Conservation (phyloP, 2,797 vertebrate genomes). For the Dendrocincla tyrannina region DNA sequence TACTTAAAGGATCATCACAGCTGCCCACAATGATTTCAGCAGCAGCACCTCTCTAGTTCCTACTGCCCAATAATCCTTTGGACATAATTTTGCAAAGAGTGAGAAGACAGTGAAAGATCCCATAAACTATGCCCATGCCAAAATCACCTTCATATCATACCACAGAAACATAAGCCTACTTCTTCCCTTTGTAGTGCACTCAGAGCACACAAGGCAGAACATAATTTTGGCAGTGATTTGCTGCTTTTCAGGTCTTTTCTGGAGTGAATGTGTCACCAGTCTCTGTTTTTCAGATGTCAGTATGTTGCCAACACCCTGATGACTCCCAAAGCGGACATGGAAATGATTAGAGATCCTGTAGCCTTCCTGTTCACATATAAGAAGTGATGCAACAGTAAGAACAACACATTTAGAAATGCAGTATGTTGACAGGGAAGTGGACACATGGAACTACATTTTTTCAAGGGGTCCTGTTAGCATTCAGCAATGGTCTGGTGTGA, state of each 20-base stretch:
- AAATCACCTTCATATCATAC: neutral
- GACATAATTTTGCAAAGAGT: neutral
- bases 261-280: neutral
- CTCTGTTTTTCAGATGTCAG: neutral
- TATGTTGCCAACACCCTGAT: rapidly evolving
- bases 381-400: neutral
- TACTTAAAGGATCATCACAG: neutral
- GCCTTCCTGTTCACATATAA: neutral
- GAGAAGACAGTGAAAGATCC: neutral
- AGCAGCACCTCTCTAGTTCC: neutral
- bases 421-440: neutral
- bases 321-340: neutral
- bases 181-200: neutral
- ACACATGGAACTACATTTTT: neutral
- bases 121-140: neutral
- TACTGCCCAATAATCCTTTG: neutral
- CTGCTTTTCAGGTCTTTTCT: neutral
- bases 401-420: neutral
- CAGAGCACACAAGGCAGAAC: neutral
- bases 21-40: neutral
- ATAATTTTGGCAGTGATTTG: neutral
- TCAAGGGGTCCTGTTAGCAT: neutral
- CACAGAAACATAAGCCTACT: neutral
- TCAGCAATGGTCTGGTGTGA: neutral
- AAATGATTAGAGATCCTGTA: neutral